These are phyloP conservation scores for Pungitius pungitius DNA, from an alignment of 2,113 vertebrate genomes.

Conservation along the genomic window DNA sequence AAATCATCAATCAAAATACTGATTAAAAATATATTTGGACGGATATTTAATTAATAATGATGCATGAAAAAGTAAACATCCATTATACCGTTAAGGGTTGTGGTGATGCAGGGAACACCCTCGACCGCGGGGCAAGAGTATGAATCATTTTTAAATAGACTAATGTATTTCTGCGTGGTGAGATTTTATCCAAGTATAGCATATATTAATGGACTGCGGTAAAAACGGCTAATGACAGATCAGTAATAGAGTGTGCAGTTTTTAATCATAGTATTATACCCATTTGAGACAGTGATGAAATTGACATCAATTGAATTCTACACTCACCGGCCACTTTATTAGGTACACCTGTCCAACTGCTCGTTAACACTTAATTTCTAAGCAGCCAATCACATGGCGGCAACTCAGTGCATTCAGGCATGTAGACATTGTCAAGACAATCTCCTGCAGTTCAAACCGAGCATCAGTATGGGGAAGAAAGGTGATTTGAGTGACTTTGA, in stretches of 20 bases:
- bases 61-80: not conserved
- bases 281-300: not conserved
- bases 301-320: no score
- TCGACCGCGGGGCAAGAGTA: not conserved
- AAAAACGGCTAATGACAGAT: not conserved
- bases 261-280: not conserved
- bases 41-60: not conserved
- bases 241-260: not conserved
- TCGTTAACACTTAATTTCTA: no score
- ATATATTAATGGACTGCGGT: not conserved
- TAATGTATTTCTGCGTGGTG: not conserved
- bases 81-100: not conserved
- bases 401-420: no score
- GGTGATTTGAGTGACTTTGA: no score
- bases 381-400: no score
- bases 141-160: not conserved
- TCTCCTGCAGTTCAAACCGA: no score
- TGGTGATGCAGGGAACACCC: not conserved
- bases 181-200: not conserved
- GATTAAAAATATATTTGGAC: slow-evolving; percentile 11
- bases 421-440: no score
- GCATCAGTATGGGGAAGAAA: no score
- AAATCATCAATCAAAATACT: slow-evolving; percentile 42
- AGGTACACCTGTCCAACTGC: no score
- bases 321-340: no score